A percentile compares a stretch with the other conserved stretches of the same genome.
These are phyloP conservation scores for Antheraea assamensis DNA, from an alignment of 2,888 invertebrate genomes.

Conservation along the genomic window DNA sequence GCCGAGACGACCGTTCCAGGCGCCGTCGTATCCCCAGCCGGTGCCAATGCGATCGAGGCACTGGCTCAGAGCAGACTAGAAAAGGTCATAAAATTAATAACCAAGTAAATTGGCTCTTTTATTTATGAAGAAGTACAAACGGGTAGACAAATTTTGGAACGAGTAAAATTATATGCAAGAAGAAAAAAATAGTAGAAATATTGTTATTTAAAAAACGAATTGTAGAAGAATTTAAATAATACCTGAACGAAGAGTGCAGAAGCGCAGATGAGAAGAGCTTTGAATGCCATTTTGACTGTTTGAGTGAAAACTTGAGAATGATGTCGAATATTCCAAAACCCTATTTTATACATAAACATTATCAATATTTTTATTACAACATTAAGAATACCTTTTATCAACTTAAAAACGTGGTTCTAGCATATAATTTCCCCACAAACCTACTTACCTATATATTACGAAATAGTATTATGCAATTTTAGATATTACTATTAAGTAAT, in stretches of 20 bases:
- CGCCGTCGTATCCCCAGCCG: constrained; percentile 12
- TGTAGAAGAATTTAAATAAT: neutral
- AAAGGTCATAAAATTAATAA: neutral
- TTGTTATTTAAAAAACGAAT: too few species aligned
- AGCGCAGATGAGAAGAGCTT: constrained; percentile 33
- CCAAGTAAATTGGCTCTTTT: neutral
- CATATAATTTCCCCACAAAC: neutral
- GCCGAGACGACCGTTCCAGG: constrained; percentile 12
- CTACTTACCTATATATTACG: neutral
- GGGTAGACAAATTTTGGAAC: too few species aligned
- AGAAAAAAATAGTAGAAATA: too few species aligned
- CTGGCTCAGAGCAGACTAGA: constrained; percentile 17
- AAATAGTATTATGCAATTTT: neutral
- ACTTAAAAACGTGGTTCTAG: neutral
- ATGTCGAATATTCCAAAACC: neutral
- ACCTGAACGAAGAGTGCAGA: constrained; percentile 38
- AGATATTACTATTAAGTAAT: constrained; percentile 9
- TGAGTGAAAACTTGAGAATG: constrained; percentile 3
- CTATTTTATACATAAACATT: constrained; percentile 16
- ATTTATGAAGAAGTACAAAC: neutral
- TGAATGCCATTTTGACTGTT: constrained; percentile 33
- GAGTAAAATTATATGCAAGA: too few species aligned
- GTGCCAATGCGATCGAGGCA: neutral
- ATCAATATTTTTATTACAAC: neutral
- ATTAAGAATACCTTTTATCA: neutral